Evolutionary conservation across 2,888 invertebrate species (phyloP).

Genomic region (Amiota communis): DNA sequence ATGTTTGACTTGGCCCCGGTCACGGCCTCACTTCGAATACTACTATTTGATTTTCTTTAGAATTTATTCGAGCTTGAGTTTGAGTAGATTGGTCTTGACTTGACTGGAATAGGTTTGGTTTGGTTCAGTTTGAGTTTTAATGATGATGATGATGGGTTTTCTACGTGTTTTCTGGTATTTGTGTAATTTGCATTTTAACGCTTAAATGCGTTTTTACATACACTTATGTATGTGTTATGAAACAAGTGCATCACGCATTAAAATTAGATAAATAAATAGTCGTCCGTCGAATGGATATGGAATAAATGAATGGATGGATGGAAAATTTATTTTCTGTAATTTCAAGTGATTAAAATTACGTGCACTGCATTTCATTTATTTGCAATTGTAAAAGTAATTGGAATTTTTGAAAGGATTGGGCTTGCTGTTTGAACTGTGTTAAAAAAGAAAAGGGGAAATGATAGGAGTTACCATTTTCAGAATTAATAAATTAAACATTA

Average conservation of each 20-base stretch:
- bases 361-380: slow-evolving; percentile 22
- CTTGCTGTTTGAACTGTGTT: no score
- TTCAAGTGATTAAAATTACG: slow-evolving; percentile 24
- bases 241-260: background rate
- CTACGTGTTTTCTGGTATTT: slow-evolving; percentile 40
- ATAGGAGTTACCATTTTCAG: no score
- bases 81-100: slow-evolving; percentile 12
- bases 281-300: no score
- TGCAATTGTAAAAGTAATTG: no score
- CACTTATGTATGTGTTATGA: slow-evolving; percentile 33
- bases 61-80: background rate
- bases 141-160: slow-evolving; percentile 40
- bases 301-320: slow-evolving; percentile 11
- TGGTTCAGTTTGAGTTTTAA: background rate
- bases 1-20: background rate
- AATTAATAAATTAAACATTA: no score
- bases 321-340: slow-evolving; percentile 24
- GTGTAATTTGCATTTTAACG: slow-evolving; percentile 64
- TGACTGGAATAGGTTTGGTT: background rate
- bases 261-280: slow-evolving; percentile 32
- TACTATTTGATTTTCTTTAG: slow-evolving; percentile 46
- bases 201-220: slow-evolving; percentile 61
- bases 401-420: no score
- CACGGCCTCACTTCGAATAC: slow-evolving; percentile 24
- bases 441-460: no score